Conservation (phyloP, 2,797 vertebrate species). For the Argya squamiceps region DNA sequence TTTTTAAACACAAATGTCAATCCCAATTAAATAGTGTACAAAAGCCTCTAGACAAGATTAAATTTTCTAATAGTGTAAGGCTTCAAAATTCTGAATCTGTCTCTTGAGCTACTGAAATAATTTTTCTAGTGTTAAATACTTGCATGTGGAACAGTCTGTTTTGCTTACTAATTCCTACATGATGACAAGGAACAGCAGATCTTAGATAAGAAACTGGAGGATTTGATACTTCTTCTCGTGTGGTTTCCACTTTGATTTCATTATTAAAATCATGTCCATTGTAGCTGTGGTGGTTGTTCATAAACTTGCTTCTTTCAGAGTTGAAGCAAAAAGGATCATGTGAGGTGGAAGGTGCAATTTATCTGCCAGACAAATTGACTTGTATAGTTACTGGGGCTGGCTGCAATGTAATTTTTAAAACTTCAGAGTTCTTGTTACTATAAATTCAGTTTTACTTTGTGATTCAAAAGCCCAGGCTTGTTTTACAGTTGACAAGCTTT, state of each 20-base stretch:
- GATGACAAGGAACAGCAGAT: not conserved
- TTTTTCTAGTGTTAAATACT: not conserved
- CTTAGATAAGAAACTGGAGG: not conserved
- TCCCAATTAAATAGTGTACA: not conserved
- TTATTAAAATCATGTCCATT: not conserved
- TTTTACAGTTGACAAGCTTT: not conserved
- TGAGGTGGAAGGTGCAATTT: not conserved
- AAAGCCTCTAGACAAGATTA: not conserved
- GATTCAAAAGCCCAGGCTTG: not conserved
- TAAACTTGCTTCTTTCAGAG: not conserved
- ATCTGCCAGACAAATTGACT: not conserved
- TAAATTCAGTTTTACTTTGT: not conserved
- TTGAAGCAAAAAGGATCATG: not conserved
- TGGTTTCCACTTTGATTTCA: not conserved
- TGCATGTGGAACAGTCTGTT: not conserved
- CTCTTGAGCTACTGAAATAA: not conserved
- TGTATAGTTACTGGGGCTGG: not conserved
- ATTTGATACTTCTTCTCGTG: not conserved
- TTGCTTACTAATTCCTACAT: not conserved
- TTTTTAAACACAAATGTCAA: not conserved
- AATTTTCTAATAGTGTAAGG: not conserved
- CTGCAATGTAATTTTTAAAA: not conserved
- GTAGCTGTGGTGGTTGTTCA: not conserved
- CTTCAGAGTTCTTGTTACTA: not conserved
- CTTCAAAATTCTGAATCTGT: not conserved